Percentiles rank a stretch among this genome's conserved stretches.
phyloP scores from a whole-genome alignment of 1,140 invertebrate species.

The Bactericera cockerelli region DNA sequence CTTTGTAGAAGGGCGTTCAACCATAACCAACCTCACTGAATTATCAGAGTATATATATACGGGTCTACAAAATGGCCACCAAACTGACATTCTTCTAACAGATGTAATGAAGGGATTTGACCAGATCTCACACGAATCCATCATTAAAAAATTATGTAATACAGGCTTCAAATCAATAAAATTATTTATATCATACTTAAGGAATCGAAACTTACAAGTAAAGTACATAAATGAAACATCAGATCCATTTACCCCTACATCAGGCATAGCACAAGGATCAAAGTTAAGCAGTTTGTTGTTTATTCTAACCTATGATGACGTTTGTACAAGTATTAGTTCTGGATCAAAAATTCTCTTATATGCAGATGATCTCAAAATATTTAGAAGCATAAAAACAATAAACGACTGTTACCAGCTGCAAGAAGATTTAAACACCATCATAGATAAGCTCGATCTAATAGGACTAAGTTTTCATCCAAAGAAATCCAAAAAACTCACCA shows the following conservation, averaged over 20 bases:
- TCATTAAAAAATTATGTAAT: not conserved
- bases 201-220: not conserved
- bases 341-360: not conserved
- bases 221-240: not conserved
- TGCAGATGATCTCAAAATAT: conserved; percentile 3
- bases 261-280: not conserved
- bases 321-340: not conserved
- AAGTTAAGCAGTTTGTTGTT: not conserved
- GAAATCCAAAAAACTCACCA: not conserved
- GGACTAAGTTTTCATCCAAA: not conserved
- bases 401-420: not conserved
- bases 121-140: not conserved
- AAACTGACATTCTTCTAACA: not conserved
- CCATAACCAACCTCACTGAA: not conserved
- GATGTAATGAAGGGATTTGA: not conserved
- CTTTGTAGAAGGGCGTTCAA: not conserved
- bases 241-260: not conserved
- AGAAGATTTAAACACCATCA: not conserved
- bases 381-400: not conserved
- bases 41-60: not conserved
- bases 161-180: not conserved
- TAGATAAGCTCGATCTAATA: not conserved
- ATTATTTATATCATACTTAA: not conserved
- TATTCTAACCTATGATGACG: not conserved
- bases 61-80: not conserved